Conservation (phyloP, 2,797 vertebrate genomes). For the Myotis pilosus region DNA sequence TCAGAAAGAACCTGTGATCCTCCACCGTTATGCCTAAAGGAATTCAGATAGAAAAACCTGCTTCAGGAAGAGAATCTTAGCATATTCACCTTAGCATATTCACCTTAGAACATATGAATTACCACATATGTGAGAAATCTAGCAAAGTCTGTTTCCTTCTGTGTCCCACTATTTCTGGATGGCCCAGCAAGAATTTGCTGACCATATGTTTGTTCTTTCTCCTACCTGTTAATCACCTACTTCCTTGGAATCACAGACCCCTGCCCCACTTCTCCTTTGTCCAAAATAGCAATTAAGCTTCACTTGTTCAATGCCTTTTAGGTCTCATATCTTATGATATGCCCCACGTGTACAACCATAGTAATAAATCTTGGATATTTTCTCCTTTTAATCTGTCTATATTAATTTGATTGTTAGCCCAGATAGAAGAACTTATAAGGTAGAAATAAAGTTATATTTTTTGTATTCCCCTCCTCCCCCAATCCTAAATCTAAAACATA, state of each 20-base stretch:
- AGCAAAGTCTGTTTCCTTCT: neutral
- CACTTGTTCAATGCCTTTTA: neutral
- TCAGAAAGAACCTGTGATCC: neutral
- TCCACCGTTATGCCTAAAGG: neutral
- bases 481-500: conserved; percentile 37
- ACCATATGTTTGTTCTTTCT: neutral
- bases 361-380: neutral
- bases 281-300: neutral
- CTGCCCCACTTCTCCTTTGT: neutral
- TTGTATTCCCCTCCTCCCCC: neutral
- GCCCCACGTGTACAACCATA: neutral
- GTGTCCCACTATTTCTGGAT: neutral
- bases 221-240: neutral
- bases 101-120: neutral
- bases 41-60: neutral
- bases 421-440: neutral
- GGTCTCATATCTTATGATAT: neutral
- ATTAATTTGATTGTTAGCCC: neutral
- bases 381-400: neutral
- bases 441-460: neutral
- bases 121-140: neutral
- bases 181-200: neutral
- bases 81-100: neutral
- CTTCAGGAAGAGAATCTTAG: neutral
- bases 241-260: neutral